phyloP scores from a whole-genome alignment of 1,140 invertebrate genomes.

The Pantala flavescens region DNA sequence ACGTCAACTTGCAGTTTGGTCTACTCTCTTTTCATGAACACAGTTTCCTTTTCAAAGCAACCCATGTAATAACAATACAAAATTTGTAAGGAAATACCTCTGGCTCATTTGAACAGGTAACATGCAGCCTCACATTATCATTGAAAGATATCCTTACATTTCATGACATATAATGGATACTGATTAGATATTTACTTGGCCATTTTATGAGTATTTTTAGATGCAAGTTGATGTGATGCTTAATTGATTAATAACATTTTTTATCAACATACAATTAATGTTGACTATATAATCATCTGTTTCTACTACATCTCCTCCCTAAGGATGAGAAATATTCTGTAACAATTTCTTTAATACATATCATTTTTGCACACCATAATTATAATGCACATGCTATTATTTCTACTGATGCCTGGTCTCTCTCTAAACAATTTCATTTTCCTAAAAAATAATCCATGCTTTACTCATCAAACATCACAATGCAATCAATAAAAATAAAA shows the following conservation, averaged over 20 bases:
- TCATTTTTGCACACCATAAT: neutral
- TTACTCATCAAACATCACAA: neutral
- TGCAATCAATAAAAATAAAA: neutral
- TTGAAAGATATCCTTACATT: conserved; percentile 5
- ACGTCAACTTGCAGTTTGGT: neutral
- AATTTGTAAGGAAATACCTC: conserved; percentile 12
- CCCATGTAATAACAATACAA: conserved; percentile 12
- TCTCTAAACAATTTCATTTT: conserved; percentile 4
- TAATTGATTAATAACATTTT: neutral
- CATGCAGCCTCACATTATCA: conserved; percentile 13
- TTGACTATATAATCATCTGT: conserved; percentile 12
- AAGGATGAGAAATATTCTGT: conserved; percentile 7
- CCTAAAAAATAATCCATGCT: neutral
- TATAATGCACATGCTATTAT: neutral
- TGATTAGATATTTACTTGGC: neutral
- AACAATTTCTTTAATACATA: neutral
- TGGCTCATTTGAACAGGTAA: conserved; percentile 12
- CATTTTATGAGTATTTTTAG: neutral
- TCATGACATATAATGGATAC: neutral
- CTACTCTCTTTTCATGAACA: neutral
- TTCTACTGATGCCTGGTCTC: neutral
- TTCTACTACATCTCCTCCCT: neutral
- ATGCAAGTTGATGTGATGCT: neutral
- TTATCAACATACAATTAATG: conserved; percentile 10
- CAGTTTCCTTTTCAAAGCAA: conserved; percentile 12